Base-by-base conservation (phyloP, 2,113 vertebrate genomes). In the Aythya baeri region DNA sequence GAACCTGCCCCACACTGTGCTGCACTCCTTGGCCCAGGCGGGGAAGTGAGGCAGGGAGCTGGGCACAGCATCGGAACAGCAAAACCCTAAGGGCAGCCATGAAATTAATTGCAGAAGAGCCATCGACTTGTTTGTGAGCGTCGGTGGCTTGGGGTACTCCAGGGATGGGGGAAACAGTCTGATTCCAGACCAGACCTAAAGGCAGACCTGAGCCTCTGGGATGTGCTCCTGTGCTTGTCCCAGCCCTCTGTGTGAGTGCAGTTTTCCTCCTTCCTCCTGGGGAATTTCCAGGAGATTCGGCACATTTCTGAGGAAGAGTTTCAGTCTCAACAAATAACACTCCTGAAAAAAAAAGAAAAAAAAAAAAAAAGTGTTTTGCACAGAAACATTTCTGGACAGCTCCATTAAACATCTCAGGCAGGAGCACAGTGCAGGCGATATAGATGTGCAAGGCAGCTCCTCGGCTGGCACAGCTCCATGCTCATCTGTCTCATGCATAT, bases 241-340 rank as follows among this genome's bases (percentile, higher is more conserved):
- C 43, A 49, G 0, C 49, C 14, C 17, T 6, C 55, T 4, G 31
- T 4, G 20, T 26, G 11, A 15, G 5, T 29, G 13, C 0, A 0
- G 13, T 58, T 7, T 61, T 6, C 27, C 6, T 17, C 58, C n/a
- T 8, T 27, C 16, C 29, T 13, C 57, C 55, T 34, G 9, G 36
- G 59, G 29, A 83, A 54, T 46, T 13, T 16, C 52, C n/a, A 6
- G 3, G 9, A 21, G 54, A 23, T 29, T 23, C 73, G 74, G 25
- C 52, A 17, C 18, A 4, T 54, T 49, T 52, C 43, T 22, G 17
- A 46, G 46, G 11, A 46, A 76, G 21, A 89, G 49, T 14, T 66
- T 15, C 36, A 16, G 7, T 9, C 54, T 11, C 82, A 21, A 8
- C 14, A 29, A 16, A 41, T 6, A 54, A 2, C 2, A 2, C 17